Conservation (phyloP, 2,888 invertebrate genomes). For the Macrophya annulata region DNA sequence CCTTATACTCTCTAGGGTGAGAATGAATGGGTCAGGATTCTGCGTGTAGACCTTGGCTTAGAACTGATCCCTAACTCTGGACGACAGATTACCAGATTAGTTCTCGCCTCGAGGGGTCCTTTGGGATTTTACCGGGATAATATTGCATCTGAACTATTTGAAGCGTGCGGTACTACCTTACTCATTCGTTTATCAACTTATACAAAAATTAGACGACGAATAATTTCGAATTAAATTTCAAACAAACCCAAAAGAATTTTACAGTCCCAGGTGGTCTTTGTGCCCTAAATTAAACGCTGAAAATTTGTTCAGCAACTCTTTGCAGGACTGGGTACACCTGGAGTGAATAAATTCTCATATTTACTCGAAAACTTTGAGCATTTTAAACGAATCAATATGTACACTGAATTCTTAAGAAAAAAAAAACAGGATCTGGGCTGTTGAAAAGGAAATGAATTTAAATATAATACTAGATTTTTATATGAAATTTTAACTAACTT, state of each 20-base stretch:
- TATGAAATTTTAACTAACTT: not conserved
- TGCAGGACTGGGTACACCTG: not conserved
- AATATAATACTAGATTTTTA: not conserved
- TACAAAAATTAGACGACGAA: not conserved
- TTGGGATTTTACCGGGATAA: constrained; percentile 27
- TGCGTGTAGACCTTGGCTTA: constrained; percentile 48
- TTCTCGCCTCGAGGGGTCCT: constrained; percentile 31
- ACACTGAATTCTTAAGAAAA: not conserved
- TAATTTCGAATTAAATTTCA: not conserved
- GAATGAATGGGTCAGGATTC: constrained; percentile 44
- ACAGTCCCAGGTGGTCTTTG: constrained; percentile 20
- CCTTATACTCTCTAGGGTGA: constrained; percentile 30
- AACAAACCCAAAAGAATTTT: not conserved
- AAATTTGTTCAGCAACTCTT: constrained; percentile 14
- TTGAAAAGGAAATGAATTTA: not conserved
- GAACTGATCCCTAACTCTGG: constrained; percentile 49
- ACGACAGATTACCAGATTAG: constrained; percentile 57
- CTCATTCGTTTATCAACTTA: constrained; percentile 10
- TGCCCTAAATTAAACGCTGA: not conserved
- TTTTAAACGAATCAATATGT: constrained; percentile 28
- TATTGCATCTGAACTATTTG: constrained; percentile 34
- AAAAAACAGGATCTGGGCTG: not conserved
- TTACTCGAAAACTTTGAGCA: not conserved
- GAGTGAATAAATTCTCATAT: constrained; percentile 17
- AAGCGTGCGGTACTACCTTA: not conserved